A percentile compares a stretch with the other conserved stretches of the same genome.
Evolutionary conservation across 2,888 invertebrate species (phyloP).

Genomic region (Opisthograptis luteolata): DNA sequence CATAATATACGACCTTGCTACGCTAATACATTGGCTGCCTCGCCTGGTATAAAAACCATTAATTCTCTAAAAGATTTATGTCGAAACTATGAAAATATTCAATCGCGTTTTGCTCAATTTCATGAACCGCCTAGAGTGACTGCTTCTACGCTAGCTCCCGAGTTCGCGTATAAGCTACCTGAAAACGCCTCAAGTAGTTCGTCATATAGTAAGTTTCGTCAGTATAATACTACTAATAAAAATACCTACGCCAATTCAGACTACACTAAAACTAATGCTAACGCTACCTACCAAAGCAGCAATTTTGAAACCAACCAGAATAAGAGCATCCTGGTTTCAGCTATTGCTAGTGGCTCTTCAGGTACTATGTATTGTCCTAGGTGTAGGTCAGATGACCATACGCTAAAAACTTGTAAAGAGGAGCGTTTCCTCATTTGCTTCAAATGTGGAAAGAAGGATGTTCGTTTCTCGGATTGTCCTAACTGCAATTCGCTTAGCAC

Average conservation of each 20-base stretch:
- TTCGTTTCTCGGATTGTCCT: conserved; percentile 4
- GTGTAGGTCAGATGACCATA: conserved; percentile 4
- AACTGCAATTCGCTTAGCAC: background rate
- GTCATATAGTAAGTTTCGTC: background rate
- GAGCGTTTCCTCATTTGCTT: conserved; percentile 10
- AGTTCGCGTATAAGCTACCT: conserved; percentile 23
- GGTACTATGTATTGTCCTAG: conserved; percentile 10
- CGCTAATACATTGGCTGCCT: conserved; percentile 20
- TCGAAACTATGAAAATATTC: conserved; percentile 30
- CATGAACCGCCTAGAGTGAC: conserved; percentile 28
- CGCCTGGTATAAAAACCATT: conserved; percentile 2
- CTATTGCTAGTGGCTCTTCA: background rate
- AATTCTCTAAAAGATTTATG: conserved; percentile 16
- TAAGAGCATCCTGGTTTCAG: background rate
- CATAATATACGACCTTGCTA: conserved; percentile 39
- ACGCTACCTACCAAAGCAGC: too few relatives aligned
- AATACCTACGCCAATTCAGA: background rate
- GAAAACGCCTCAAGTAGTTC: background rate
- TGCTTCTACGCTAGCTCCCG: conserved; percentile 22
- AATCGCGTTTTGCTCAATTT: conserved; percentile 20
- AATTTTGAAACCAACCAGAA: background rate
- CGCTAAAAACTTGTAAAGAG: background rate
- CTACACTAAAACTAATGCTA: background rate
- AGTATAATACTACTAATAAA: background rate
- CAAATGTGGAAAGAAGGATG: conserved; percentile 12